Evolutionary conservation across 2,888 invertebrate species (phyloP).

Genomic region (Amitus sp.): DNA sequence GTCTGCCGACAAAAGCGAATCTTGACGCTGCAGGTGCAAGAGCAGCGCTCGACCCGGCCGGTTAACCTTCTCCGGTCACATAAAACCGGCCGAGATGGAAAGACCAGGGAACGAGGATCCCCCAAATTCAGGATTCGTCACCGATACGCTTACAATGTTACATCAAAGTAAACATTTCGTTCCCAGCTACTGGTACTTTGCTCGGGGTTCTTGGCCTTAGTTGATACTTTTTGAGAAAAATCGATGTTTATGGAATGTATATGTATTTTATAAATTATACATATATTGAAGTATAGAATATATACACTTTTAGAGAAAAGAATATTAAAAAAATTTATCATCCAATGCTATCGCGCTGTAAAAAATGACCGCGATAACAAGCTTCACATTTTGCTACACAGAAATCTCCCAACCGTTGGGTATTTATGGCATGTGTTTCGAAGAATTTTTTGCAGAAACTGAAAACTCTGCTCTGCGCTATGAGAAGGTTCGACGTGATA

Average conservation of each 20-base stretch:
- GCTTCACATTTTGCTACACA: background rate
- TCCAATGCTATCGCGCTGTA: background rate
- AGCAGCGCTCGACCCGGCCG: slow-evolving; percentile 10
- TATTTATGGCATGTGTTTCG: background rate
- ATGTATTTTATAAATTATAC: too few relatives aligned
- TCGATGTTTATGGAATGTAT: background rate
- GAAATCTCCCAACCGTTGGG: background rate
- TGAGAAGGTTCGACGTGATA: background rate
- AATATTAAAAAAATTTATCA: slow-evolving; percentile 8
- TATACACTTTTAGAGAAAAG: background rate
- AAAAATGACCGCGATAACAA: slow-evolving; percentile 6
- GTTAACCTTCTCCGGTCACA: slow-evolving; percentile 14
- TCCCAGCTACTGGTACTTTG: background rate
- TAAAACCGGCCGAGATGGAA: slow-evolving; percentile 9
- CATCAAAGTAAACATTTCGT: slow-evolving; percentile 14
- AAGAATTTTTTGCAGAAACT: background rate
- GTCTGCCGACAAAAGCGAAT: slow-evolving; percentile 48
- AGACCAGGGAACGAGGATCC: background rate
- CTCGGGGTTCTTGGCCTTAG: slow-evolving; percentile 1
- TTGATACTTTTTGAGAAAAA: too few relatives aligned
- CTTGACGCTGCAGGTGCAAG: slow-evolving; percentile 38
- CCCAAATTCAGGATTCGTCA: slow-evolving; percentile 18
- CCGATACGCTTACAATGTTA: slow-evolving; percentile 42
- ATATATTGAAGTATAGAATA: too few relatives aligned
- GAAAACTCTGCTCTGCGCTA: background rate